A percentile compares a stretch with the other conserved stretches of the same genome.
These are phyloP conservation scores for Eupsilia transversa DNA, from an alignment of 2,888 invertebrate species.

Conservation along the genomic window DNA sequence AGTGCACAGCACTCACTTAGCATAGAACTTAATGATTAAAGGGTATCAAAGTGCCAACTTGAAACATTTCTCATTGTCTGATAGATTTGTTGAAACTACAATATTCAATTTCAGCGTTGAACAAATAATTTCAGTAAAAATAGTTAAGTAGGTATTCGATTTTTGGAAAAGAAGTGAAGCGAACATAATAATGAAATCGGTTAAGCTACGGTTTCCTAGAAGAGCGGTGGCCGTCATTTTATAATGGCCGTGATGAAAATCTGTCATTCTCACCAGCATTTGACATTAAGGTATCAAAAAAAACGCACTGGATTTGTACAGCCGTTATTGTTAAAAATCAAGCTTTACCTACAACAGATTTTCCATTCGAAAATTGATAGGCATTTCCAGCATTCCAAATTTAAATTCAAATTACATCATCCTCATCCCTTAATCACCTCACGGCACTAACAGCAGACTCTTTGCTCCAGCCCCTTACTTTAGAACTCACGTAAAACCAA, in stretches of 20 bases:
- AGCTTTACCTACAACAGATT: neutral
- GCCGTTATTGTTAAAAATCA: neutral
- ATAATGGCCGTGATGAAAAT: neutral
- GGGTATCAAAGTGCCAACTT: neutral
- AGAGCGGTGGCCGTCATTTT: neutral
- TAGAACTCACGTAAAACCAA: conserved; percentile 57
- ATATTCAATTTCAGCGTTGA: no score
- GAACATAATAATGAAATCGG: no score
- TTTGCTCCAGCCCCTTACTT: conserved; percentile 13
- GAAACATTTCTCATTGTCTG: neutral
- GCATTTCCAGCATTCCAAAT: neutral
- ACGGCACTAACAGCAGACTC: conserved; percentile 28
- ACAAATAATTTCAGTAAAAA: neutral
- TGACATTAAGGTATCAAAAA: neutral
- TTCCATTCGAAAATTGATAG: neutral
- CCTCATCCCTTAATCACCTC: conserved; percentile 40
- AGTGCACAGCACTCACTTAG: neutral
- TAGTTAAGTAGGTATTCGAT: neutral
- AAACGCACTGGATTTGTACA: neutral
- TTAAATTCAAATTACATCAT: conserved; percentile 37
- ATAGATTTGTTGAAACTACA: no score
- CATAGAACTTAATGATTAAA: neutral
- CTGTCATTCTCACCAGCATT: neutral
- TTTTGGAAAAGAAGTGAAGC: neutral
- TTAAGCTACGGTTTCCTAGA: neutral